Evolutionary conservation across 2,888 invertebrate species (phyloP).

Genomic region (Copidosoma aretas): DNA sequence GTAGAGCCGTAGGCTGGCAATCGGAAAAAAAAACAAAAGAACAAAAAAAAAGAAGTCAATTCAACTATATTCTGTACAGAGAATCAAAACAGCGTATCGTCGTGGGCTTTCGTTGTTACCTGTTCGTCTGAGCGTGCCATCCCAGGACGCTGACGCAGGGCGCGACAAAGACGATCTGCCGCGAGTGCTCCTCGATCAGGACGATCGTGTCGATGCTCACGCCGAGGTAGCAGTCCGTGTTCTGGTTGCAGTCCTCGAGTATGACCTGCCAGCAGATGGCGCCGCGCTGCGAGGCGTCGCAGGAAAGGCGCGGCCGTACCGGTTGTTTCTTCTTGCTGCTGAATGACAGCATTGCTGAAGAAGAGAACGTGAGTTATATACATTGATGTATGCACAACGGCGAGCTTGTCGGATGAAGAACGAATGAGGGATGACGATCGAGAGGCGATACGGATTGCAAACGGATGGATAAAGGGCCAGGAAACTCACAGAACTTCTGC

Average conservation of each 20-base stretch:
- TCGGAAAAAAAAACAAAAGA: too few species aligned
- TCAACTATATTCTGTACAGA: too few species aligned
- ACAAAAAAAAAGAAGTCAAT: too few species aligned
- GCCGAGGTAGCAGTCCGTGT: conserved; percentile 81
- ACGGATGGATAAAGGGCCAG: too few species aligned
- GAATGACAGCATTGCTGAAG: conserved; percentile 78
- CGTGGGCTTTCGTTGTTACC: too few species aligned
- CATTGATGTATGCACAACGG: too few species aligned
- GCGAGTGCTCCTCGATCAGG: conserved; percentile 81
- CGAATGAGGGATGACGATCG: too few species aligned
- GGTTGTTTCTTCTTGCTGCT: conserved; percentile 81
- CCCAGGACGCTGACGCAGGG: conserved; percentile 83
- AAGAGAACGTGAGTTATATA: background rate
- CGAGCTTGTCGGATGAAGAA: background rate
- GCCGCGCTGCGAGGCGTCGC: conserved; percentile 76
- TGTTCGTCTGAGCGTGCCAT: conserved; percentile 70
- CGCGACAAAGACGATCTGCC: conserved; percentile 84
- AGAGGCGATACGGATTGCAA: background rate
- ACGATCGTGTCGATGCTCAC: conserved; percentile 88
- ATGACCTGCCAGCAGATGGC: conserved; percentile 86
- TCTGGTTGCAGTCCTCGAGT: conserved; percentile 73
- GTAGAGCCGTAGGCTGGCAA: conserved; percentile 76
- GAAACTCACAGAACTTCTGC: conserved; percentile 84
- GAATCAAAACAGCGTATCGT: too few species aligned
- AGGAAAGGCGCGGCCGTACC: conserved; percentile 74